phyloP scores from a whole-genome alignment of 2,888 invertebrate genomes.

The Cheiracanthium punctorium region DNA sequence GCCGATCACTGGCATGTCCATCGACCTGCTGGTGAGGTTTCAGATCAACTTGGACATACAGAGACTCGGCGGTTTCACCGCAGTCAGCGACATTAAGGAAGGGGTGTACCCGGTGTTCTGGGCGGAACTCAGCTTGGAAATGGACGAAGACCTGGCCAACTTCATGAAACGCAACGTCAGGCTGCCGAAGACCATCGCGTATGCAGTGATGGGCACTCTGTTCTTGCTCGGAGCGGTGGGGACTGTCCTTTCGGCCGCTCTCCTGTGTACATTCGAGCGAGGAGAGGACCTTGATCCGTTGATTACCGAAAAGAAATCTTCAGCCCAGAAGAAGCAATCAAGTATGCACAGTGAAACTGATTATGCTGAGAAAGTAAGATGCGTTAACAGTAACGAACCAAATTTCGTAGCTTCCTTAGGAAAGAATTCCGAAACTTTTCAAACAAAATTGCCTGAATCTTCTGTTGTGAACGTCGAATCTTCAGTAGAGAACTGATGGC shows the following conservation, averaged over 20 bases:
- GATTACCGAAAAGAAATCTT: too few relatives aligned
- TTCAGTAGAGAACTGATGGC: too few relatives aligned
- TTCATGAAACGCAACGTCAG: constrained; percentile 8
- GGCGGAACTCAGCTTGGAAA: constrained; percentile 20
- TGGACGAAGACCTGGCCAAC: constrained; percentile 41
- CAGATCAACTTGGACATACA: constrained; percentile 52
- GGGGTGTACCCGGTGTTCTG: constrained; percentile 56
- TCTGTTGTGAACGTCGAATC: too few relatives aligned
- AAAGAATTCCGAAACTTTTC: too few relatives aligned
- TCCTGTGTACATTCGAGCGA: neutral
- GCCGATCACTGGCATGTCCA: constrained; percentile 80
- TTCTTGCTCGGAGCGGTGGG: neutral
- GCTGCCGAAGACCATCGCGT: constrained; percentile 37
- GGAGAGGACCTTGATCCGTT: too few relatives aligned
- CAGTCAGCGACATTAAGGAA: constrained; percentile 30
- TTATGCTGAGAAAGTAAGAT: too few relatives aligned
- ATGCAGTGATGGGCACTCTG: constrained; percentile 24
- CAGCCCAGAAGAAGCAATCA: too few relatives aligned
- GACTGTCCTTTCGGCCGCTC: constrained; percentile 4
- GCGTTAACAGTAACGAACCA: too few relatives aligned
- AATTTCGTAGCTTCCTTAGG: too few relatives aligned
- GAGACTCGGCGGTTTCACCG: neutral
- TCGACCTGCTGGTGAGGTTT: constrained; percentile 30
- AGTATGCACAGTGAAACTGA: too few relatives aligned
- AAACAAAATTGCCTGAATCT: too few relatives aligned